phyloP scores from a whole-genome alignment of 2,888 invertebrate species.

The Lasioglossum vierecki region DNA sequence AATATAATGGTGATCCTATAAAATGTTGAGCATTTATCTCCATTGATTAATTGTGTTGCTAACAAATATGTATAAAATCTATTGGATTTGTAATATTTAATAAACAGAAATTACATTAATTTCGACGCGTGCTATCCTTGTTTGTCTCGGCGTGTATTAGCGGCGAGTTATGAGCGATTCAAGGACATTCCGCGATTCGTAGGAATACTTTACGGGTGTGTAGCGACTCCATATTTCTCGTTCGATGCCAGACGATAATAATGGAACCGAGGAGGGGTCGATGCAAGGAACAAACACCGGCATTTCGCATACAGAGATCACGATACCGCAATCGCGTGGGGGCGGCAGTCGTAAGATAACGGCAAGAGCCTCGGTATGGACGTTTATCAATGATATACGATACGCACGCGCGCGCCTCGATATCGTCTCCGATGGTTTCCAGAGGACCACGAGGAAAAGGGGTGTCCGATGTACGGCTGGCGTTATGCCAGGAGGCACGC shows the following conservation, averaged over 20 bases:
- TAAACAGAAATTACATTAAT: too few relatives aligned
- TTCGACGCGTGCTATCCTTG: too few relatives aligned
- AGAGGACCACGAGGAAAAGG: slow-evolving; percentile 56
- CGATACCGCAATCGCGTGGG: slow-evolving; percentile 60
- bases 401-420: slow-evolving; percentile 51
- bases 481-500: slow-evolving; percentile 82
- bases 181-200: too few relatives aligned
- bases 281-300: background rate
- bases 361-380: slow-evolving; percentile 71
- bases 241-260: slow-evolving; percentile 30
- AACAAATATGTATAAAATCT: too few relatives aligned
- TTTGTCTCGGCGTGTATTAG: too few relatives aligned
- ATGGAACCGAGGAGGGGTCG: background rate
- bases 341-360: slow-evolving; percentile 68
- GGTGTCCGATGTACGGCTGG: slow-evolving; percentile 75
- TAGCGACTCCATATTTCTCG: slow-evolving; percentile 21
- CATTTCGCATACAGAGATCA: slow-evolving; percentile 28
- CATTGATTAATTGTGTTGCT: too few relatives aligned
- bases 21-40: too few relatives aligned
- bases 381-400: slow-evolving; percentile 82
- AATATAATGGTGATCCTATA: too few relatives aligned
- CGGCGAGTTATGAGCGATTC: background rate
- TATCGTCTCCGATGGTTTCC: slow-evolving; percentile 45
- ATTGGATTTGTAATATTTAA: too few relatives aligned
- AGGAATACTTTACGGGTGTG: background rate